Evolutionary conservation across 2,113 vertebrate genomes (phyloP).

Genomic region (Loxodonta africana): DNA sequence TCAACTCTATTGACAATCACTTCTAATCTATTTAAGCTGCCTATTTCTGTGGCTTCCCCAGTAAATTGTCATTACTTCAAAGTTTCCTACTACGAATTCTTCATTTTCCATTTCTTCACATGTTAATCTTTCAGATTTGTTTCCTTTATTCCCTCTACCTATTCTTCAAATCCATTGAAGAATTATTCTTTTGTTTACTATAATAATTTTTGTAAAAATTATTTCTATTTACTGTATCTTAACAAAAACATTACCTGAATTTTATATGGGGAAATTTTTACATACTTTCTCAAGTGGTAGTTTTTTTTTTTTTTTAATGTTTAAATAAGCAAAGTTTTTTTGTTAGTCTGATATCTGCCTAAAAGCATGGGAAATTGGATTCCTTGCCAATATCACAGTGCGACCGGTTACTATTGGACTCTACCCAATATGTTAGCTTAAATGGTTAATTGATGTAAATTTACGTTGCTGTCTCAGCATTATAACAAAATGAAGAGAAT

Average conservation of each 20-base stretch:
- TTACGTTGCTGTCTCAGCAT: neutral
- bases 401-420: neutral
- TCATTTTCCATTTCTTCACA: neutral
- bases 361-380: neutral
- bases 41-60: neutral
- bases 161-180: neutral
- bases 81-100: neutral
- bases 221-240: neutral
- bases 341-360: neutral
- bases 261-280: neutral
- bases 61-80: neutral
- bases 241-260: neutral
- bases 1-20: neutral
- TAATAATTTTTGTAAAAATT: neutral
- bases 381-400: neutral
- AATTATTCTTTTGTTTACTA: neutral
- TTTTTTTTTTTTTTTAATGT: neutral
- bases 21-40: neutral
- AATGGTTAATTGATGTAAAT: constrained; percentile 2
- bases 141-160: neutral
- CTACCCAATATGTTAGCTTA: neutral
- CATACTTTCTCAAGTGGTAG: neutral
- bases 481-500: neutral
- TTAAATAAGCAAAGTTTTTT: constrained; percentile 8
- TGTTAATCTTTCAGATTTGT: neutral